Conservation (phyloP, 2,113 vertebrate species). For the Sinocyclocheilus grahami region DNA sequence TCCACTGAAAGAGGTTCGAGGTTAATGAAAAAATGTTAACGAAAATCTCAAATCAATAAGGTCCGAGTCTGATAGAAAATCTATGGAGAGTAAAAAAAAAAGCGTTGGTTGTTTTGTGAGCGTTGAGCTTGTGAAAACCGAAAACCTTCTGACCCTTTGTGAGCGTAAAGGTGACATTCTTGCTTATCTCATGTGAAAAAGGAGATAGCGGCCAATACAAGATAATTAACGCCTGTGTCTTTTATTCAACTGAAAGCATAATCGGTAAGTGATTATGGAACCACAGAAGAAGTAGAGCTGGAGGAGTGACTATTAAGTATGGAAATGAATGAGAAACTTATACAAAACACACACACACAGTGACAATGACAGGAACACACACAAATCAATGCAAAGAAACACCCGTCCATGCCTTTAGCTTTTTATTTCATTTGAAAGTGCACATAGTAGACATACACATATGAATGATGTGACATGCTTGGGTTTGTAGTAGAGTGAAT, state of each 20-base stretch:
- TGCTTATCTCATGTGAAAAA: slow-evolving; percentile 10
- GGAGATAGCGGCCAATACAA: slow-evolving; percentile 57
- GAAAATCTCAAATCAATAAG: slow-evolving; percentile 8
- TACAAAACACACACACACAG: slow-evolving; percentile 50
- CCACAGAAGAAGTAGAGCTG: slow-evolving; percentile 51
- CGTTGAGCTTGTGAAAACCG: slow-evolving; percentile 7
- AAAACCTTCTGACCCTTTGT: background rate
- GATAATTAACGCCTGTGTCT: slow-evolving; percentile 66
- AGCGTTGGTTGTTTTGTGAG: background rate
- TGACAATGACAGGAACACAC: slow-evolving; percentile 29
- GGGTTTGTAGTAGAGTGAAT: slow-evolving; percentile 2
- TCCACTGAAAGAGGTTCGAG: background rate
- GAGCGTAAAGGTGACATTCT: background rate
- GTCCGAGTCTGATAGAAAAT: background rate
- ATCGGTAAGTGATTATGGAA: slow-evolving; percentile 66
- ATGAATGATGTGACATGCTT: slow-evolving; percentile 13
- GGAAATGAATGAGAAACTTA: slow-evolving; percentile 33
- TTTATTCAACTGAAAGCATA: slow-evolving; percentile 67
- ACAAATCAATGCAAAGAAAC: slow-evolving; percentile 28
- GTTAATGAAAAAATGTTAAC: background rate
- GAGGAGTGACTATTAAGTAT: slow-evolving; percentile 45
- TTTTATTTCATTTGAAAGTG: slow-evolving; percentile 31
- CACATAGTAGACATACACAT: slow-evolving; percentile 14
- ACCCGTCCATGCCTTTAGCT: slow-evolving; percentile 4
- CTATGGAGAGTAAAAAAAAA: background rate